phyloP scores from a whole-genome alignment of 2,797 vertebrate species.

The Cirrhinus molitorella region DNA sequence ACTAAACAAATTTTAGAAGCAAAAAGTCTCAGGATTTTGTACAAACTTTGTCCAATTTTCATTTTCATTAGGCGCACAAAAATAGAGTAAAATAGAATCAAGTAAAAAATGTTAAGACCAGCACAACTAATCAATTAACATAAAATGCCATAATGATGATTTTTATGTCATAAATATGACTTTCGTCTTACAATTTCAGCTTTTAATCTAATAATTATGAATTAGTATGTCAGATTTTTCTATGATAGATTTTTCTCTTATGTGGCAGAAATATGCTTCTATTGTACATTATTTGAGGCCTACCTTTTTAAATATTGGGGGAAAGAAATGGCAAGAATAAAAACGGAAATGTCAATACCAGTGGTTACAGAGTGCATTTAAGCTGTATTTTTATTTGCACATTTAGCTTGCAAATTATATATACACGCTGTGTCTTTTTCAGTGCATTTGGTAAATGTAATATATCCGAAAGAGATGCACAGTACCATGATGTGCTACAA shows the following conservation, averaged over 20 bases:
- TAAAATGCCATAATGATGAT: background rate
- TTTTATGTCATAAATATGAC: background rate
- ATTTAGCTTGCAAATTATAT: background rate
- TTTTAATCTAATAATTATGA: background rate
- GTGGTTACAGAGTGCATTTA: background rate
- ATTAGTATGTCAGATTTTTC: background rate
- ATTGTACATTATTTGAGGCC: background rate
- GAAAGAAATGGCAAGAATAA: background rate
- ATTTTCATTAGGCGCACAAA: background rate
- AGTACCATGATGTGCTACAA: slow-evolving; percentile 16
- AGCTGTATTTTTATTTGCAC: background rate
- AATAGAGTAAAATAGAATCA: background rate
- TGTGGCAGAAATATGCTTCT: background rate
- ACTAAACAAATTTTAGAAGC: background rate
- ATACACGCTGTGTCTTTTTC: background rate
- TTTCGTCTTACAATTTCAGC: background rate
- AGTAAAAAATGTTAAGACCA: background rate
- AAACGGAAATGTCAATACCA: background rate
- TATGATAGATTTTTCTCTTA: background rate
- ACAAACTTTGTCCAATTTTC: no score
- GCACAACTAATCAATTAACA: background rate
- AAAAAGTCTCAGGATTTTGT: background rate
- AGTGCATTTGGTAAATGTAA: background rate
- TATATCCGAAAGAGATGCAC: background rate
- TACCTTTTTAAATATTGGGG: background rate